phyloP scores from a whole-genome alignment of 2,797 vertebrate species.

The Urosaurus nigricauda region DNA sequence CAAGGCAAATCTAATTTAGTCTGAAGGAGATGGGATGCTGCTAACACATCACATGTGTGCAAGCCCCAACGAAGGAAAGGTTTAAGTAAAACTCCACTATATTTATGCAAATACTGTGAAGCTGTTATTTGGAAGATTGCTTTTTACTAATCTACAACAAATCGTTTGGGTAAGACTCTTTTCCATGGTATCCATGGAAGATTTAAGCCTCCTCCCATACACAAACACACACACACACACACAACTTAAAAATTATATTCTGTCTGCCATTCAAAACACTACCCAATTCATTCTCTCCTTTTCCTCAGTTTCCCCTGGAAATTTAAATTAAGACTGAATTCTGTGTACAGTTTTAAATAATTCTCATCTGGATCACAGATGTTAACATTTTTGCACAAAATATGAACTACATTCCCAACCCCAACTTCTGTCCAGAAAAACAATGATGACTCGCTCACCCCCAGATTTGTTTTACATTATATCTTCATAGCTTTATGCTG shows the following conservation, averaged over 20 bases:
- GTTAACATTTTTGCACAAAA: background rate
- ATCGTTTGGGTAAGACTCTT: no score
- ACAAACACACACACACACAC: background rate
- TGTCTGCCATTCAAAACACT: background rate
- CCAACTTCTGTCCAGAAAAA: background rate
- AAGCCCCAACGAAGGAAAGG: background rate
- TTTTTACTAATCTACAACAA: background rate
- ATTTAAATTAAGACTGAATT: background rate
- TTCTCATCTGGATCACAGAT: background rate
- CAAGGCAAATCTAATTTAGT: background rate
- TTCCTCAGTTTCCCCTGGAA: background rate
- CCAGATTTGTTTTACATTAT: conserved; percentile 33
- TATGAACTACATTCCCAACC: background rate
- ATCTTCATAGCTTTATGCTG: conserved; percentile 17
- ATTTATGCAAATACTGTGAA: background rate
- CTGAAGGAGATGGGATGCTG: background rate
- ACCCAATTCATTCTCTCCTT: background rate
- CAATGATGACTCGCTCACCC: conserved; percentile 4
- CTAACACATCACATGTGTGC: no score
- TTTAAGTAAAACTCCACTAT: background rate
- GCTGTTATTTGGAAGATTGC: background rate
- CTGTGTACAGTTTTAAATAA: background rate
- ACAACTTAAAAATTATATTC: background rate
- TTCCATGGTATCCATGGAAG: background rate
- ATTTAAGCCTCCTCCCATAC: background rate